Evolutionary conservation across 1,140 invertebrate species (phyloP).

Genomic region (Ips typographus): DNA sequence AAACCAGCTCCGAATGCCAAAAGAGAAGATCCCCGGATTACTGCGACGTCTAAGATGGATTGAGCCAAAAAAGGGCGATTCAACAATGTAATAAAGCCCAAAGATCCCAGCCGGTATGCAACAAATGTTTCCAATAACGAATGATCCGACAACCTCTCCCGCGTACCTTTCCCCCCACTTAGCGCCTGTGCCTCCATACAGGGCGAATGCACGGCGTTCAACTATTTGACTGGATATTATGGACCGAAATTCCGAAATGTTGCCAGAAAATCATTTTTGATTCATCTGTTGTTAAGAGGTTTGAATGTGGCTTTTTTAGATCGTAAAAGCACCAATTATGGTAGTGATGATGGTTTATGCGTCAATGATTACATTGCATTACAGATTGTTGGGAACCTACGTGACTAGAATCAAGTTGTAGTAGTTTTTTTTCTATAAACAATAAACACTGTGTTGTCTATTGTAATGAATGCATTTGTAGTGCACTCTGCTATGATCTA

Average conservation of each 20-base stretch:
- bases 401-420: no score
- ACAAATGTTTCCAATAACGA: slow-evolving; percentile 30
- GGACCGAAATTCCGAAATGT: not conserved
- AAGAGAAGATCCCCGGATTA: not conserved
- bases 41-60: not conserved
- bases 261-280: not conserved
- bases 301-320: no score
- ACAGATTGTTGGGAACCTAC: no score
- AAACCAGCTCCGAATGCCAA: slow-evolving; percentile 10
- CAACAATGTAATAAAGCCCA: slow-evolving; percentile 9
- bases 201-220: slow-evolving; percentile 39
- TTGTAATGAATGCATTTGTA: no score
- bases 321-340: no score
- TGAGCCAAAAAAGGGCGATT: slow-evolving; percentile 4
- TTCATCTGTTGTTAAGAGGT: no score
- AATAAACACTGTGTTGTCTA: no score
- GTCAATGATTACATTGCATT: no score
- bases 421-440: no score
- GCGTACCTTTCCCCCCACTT: slow-evolving; percentile 13
- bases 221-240: slow-evolving; percentile 31
- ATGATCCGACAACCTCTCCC: slow-evolving; percentile 21
- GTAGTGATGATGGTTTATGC: no score
- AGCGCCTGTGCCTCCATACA: slow-evolving; percentile 7
- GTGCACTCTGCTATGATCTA: no score
- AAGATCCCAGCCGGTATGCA: slow-evolving; percentile 23